Conservation (phyloP, 30 jellyfish, hydroid and myxozoan genomes). For the Turritopsis rubra region DNA sequence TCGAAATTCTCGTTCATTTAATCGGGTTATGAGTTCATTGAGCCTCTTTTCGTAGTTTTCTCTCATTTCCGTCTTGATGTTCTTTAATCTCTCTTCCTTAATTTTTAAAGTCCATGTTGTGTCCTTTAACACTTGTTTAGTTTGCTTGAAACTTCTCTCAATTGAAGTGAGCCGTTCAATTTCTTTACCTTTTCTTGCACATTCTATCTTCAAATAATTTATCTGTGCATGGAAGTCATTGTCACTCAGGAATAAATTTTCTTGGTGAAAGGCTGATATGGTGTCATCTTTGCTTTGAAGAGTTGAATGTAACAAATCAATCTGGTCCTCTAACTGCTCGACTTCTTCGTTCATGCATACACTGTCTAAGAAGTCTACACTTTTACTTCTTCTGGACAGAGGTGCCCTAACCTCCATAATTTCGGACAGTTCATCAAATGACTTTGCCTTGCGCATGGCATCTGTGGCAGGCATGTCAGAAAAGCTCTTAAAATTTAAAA, state of each 20-base stretch:
- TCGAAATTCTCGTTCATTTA: conserved; percentile 26
- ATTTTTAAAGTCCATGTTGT: conserved; percentile 46
- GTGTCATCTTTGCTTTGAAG: background rate
- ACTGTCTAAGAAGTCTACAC: background rate
- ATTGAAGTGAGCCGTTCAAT: conserved; percentile 56
- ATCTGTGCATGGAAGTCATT: background rate
- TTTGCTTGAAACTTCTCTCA: conserved; percentile 58
- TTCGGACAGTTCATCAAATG: background rate
- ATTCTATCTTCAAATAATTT: conserved; percentile 25
- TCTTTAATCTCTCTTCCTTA: conserved; percentile 27
- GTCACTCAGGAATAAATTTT: background rate
- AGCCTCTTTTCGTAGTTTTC: conserved; percentile 39
- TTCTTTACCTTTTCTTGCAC: conserved; percentile 60
- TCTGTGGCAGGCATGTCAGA: background rate
- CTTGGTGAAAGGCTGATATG: background rate
- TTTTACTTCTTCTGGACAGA: background rate
- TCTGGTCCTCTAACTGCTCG: background rate
- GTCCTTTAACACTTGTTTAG: conserved; percentile 72
- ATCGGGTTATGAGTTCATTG: conserved; percentile 30
- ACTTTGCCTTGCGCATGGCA: background rate
- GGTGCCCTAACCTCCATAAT: background rate
- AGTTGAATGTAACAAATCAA: background rate
- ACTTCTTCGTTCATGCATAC: background rate
- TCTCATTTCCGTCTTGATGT: conserved; percentile 31
- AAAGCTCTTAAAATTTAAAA: background rate